phyloP scores from a whole-genome alignment of 2,113 vertebrate species.

The Morone saxatilis region DNA sequence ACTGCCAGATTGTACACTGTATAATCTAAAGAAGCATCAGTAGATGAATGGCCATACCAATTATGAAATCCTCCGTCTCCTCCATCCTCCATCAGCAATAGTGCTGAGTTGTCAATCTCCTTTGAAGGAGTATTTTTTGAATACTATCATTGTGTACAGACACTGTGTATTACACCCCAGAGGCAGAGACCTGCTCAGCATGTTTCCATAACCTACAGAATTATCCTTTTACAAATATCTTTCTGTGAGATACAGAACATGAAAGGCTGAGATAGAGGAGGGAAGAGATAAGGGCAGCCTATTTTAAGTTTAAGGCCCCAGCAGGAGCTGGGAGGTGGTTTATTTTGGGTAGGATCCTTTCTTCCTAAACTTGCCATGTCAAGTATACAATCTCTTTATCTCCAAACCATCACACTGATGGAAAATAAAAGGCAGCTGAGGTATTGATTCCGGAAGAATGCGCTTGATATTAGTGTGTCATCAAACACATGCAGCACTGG shows the following conservation, averaged over 20 bases:
- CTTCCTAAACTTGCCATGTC: constrained; percentile 45
- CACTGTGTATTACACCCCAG: constrained; percentile 37
- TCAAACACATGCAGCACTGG: neutral
- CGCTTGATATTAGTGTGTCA: constrained; percentile 5
- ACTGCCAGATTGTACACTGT: neutral
- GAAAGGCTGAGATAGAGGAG: constrained; percentile 52
- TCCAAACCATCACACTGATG: constrained; percentile 36
- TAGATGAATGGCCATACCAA: neutral
- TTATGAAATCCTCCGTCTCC: neutral
- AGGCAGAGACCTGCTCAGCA: constrained; percentile 41
- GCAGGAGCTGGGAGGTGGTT: constrained; percentile 38
- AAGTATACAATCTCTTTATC: constrained; percentile 49
- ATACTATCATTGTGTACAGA: constrained; percentile 49
- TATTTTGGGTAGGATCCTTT: constrained; percentile 40
- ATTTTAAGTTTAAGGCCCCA: constrained; percentile 61
- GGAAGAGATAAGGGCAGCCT: constrained; percentile 53
- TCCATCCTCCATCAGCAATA: neutral
- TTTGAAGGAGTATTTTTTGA: constrained; percentile 42
- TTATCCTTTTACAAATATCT: constrained; percentile 54
- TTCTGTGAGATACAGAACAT: constrained; percentile 50
- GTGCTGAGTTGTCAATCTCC: constrained; percentile 14
- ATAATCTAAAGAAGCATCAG: constrained; percentile 9
- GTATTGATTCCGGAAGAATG: constrained; percentile 15
- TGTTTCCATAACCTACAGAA: constrained; percentile 58
- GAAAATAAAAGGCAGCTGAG: constrained; percentile 24